A percentile compares a stretch with the other conserved stretches of the same genome.
Conservation (phyloP, 1,140 invertebrate genomes). For the Neotoxoptera formosana region DNA sequence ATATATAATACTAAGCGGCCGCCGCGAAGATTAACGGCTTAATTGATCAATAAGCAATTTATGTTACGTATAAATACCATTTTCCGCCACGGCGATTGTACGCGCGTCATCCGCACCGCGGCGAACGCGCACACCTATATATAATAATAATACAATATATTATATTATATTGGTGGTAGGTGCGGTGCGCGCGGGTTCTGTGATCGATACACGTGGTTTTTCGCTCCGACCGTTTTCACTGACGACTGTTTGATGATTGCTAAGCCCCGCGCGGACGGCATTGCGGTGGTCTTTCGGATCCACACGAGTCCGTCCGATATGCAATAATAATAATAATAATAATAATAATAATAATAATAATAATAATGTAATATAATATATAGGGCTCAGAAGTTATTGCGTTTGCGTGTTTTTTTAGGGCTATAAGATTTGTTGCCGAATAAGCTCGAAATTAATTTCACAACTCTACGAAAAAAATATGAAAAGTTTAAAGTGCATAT, state of each 20-base stretch:
- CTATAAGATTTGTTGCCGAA: no score
- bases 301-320: background rate
- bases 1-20: background rate
- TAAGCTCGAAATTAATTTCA: no score
- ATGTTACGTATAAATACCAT: background rate
- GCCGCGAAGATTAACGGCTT: conserved; percentile 24
- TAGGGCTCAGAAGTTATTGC: no score
- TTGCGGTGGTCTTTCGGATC: background rate
- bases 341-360: no score
- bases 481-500: no score
- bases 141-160: background rate
- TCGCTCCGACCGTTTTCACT: background rate
- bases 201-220: background rate
- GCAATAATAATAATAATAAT: no score
- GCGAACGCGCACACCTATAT: background rate
- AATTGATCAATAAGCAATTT: conserved; percentile 17
- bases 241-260: background rate
- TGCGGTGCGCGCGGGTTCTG: background rate
- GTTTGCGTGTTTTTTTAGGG: no score
- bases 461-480: no score
- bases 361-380: no score
- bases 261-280: background rate
- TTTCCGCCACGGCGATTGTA: background rate
- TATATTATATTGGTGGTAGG: no score
- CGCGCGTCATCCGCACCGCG: background rate